Evolutionary conservation across 2,888 invertebrate genomes (phyloP).

Genomic region (Cyaniris semiargus): DNA sequence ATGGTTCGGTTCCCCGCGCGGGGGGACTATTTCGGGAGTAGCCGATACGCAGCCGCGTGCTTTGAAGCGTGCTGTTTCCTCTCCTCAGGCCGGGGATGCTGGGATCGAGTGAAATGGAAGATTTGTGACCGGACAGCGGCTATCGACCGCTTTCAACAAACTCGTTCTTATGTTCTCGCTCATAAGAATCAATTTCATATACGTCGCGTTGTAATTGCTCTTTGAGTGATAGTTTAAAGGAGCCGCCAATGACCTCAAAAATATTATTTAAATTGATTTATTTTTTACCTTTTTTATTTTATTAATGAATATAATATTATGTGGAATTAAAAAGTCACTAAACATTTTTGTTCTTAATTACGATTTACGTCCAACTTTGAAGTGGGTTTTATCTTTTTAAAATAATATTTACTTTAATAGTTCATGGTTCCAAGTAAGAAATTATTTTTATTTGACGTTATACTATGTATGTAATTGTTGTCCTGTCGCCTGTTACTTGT

Average conservation of each 20-base stretch:
- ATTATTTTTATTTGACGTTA: too few relatives aligned
- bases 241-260: conserved; percentile 1
- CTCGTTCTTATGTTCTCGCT: conserved; percentile 34
- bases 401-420: too few relatives aligned
- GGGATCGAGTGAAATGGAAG: conserved; percentile 79
- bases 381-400: too few relatives aligned
- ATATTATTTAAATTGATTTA: not conserved
- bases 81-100: conserved; percentile 72
- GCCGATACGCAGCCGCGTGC: conserved; percentile 80
- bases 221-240: conserved; percentile 7
- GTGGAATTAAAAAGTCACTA: not conserved
- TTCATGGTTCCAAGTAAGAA: too few relatives aligned
- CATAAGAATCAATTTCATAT: conserved; percentile 20
- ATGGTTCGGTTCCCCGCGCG: conserved; percentile 70
- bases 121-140: conserved; percentile 68
- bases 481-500: too few relatives aligned
- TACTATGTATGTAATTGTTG: too few relatives aligned
- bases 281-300: too few relatives aligned
- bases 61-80: conserved; percentile 79
- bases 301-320: not conserved
- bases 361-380: too few relatives aligned
- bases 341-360: too few relatives aligned
- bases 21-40: conserved; percentile 79
- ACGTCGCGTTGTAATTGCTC: not conserved
- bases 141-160: conserved; percentile 43